Evolutionary conservation across 2,113 vertebrate species (phyloP), one percentile per base, ranked within the genome.

Genomic region (Verasper variegatus): DNA sequence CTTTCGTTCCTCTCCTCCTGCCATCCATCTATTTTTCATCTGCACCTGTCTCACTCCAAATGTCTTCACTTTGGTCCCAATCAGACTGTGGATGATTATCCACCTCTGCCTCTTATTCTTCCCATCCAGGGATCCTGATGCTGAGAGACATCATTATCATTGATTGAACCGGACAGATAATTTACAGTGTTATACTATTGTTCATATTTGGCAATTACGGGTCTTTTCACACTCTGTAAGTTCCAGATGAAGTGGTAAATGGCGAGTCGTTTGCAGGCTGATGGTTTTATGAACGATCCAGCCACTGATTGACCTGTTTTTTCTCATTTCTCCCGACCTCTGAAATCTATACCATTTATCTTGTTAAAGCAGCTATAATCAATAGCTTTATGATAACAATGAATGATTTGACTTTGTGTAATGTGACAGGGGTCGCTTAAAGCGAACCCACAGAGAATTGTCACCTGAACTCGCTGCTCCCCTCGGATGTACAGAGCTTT

Each of bases 211-310:
- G 58, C 52, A 74, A 83, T 90, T 74, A 85, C 24, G 24, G 40
- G 31, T 52, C 70, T 72, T 86, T 86, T 89, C 73, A 86, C 76
- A 78, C 83, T 89, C n/a, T 8, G 62, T 56, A 23, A 59, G 57
- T 69, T 76, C 80, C 66, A 83, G 68, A 74, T 85, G 57, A 74
- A 82, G 42, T 74, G 65, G 42, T 65, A 76, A 83, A 86, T 70
- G 49, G 35, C 12, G 58, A 81, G 26, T 21, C 5, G 14, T 70
- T 80, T 63, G 2, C 23, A 56, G 17, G 56, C 14, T 13, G 62
- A 69, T 47, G 64, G 65, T 68, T 54, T 62, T n/a, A 64, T 69
- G 76, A 71, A 61, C 2, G 4, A 27, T 45, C 27, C 57, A 21
- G 21, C 23, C 3, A 17, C 15, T 80, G 64, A 71, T 55, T 45